A percentile compares a stretch with the other conserved stretches of the same genome.
These are phyloP conservation scores for Portunus trituberculatus DNA, from an alignment of 1,140 invertebrate species.

Conservation along the genomic window DNA sequence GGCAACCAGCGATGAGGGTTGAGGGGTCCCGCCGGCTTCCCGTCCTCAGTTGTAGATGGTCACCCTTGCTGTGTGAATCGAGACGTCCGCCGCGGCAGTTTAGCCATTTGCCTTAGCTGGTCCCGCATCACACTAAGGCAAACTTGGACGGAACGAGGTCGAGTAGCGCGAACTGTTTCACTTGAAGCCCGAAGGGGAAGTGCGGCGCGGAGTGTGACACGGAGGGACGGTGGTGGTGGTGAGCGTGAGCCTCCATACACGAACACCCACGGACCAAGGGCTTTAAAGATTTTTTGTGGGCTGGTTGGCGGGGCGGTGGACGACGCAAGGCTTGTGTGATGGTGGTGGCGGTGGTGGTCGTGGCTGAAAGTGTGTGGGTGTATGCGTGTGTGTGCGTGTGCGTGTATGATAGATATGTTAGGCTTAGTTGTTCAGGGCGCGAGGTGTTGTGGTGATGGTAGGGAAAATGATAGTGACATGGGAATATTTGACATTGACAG, in stretches of 20 bases:
- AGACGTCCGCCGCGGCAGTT: background rate
- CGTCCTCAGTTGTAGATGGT: conserved; percentile 58
- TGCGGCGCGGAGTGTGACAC: background rate
- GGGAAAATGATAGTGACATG: background rate
- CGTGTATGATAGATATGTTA: too few species aligned
- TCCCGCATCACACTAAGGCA: background rate
- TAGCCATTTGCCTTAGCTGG: conserved; percentile 3
- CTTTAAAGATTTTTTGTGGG: conserved; percentile 72
- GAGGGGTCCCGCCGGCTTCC: conserved; percentile 53
- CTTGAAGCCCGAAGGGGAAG: background rate
- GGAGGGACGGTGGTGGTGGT: background rate
- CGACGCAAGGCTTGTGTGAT: background rate
- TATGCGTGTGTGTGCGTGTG: too few species aligned
- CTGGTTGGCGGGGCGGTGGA: conserved; percentile 16
- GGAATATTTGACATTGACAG: too few species aligned
- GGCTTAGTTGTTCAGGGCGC: too few species aligned
- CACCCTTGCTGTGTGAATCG: background rate
- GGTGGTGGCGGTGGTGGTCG: background rate
- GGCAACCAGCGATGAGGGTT: conserved; percentile 25
- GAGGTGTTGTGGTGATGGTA: background rate
- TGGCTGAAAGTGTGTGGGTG: background rate
- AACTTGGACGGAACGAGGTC: background rate
- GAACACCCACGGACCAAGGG: conserved; percentile 39
- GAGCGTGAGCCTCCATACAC: conserved; percentile 30
- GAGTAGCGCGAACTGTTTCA: background rate